Evolutionary conservation across 2,797 vertebrate genomes (phyloP).

Genomic region (Sebastes oblongus): DNA sequence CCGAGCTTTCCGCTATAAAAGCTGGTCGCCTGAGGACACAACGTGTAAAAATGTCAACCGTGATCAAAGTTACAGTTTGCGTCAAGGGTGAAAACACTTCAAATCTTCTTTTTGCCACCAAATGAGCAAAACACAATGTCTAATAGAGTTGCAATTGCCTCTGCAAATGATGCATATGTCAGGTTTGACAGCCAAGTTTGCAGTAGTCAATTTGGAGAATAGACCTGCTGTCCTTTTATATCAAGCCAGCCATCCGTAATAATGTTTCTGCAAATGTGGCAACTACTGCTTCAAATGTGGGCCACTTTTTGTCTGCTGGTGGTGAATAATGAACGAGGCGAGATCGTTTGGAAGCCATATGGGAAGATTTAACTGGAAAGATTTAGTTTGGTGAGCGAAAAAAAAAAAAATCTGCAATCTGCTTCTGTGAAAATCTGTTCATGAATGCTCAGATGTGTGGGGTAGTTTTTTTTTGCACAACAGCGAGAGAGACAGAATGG

Average conservation of each 20-base stretch:
- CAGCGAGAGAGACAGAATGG: constrained; percentile 62
- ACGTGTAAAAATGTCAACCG: neutral
- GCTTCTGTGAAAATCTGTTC: constrained; percentile 53
- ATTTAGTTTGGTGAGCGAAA: constrained; percentile 44
- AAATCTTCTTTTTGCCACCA: neutral
- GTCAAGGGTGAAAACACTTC: constrained; percentile 1
- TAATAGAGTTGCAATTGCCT: neutral
- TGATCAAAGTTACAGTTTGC: constrained; percentile 1
- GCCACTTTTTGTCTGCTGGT: constrained; percentile 37
- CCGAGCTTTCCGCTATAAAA: constrained; percentile 21
- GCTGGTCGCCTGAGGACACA: neutral
- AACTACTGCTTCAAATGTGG: constrained; percentile 17
- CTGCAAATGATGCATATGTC: constrained; percentile 22
- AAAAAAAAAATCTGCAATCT: constrained; percentile 48
- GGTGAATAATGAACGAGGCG: constrained; percentile 55
- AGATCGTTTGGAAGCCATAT: constrained; percentile 53
- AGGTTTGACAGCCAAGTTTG: constrained; percentile 16
- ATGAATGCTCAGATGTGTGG: constrained; percentile 15
- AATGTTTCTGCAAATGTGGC: constrained; percentile 35
- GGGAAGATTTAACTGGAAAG: constrained; percentile 47
- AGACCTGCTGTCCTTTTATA: constrained; percentile 26
- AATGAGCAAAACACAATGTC: neutral
- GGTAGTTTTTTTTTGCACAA: neutral
- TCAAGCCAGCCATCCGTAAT: constrained; percentile 21
- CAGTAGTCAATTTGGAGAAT: constrained; percentile 9